A percentile compares a stretch with the other conserved stretches of the same genome.
These are phyloP conservation scores for Lamellibrachia satsuma DNA, from an alignment of 2,888 invertebrate species.

Conservation along the genomic window DNA sequence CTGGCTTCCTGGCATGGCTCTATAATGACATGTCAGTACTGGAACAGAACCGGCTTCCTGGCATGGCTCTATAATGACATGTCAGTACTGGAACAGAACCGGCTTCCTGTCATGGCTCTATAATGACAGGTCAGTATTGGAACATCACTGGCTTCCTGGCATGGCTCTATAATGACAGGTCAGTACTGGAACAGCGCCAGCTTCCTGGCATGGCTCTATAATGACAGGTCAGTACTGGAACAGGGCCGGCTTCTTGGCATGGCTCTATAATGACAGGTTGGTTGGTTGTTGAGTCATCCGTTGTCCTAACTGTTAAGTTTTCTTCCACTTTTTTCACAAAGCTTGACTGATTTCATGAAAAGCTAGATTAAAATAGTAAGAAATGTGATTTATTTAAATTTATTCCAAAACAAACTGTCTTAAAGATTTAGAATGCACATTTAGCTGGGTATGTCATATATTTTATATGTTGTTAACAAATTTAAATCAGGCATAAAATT, in stretches of 20 bases:
- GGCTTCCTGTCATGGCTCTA: conserved; percentile 57
- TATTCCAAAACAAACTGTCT: no score
- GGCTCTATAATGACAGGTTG: conserved; percentile 53
- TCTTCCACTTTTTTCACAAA: no score
- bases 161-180: conserved; percentile 55
- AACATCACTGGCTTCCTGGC: conserved; percentile 57
- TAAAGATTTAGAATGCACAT: no score
- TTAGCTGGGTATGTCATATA: no score
- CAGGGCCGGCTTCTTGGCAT: conserved; percentile 52
- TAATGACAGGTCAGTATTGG: conserved; percentile 64
- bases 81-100: conserved; percentile 65
- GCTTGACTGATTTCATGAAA: no score
- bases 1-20: conserved; percentile 54
- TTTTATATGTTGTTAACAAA: no score
- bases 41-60: conserved; percentile 56
- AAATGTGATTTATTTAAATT: no score
- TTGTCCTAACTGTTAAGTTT: not conserved
- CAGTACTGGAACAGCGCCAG: conserved; percentile 64
- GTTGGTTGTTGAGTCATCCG: conserved; percentile 36
- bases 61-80: conserved; percentile 68
- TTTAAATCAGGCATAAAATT: no score
- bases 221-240: conserved; percentile 64
- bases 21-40: conserved; percentile 47
- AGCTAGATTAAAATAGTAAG: no score
- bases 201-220: conserved; percentile 57